Evolutionary conservation across 1,140 invertebrate species (phyloP).

Genomic region (Diabrotica virgifera): DNA sequence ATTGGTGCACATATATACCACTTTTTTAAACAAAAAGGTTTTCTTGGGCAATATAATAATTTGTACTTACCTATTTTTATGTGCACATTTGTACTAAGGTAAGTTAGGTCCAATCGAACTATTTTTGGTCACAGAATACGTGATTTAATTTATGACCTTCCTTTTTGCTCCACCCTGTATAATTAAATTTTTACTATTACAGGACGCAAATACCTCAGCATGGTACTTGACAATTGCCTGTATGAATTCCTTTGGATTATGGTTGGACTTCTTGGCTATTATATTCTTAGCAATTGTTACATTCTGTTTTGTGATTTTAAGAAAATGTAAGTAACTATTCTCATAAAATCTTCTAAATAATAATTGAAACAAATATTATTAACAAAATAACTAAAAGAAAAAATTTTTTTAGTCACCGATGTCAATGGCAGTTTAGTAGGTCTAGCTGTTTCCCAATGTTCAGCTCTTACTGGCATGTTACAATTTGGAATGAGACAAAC

Average conservation of each 20-base stretch:
- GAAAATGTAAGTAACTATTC: constrained; percentile 26
- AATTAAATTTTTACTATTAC: constrained; percentile 10
- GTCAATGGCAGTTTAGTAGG: constrained; percentile 62
- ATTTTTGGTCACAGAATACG: too few species aligned
- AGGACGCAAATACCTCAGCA: constrained; percentile 37
- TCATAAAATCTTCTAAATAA: background rate
- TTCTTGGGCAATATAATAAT: too few species aligned
- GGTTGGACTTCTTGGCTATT: constrained; percentile 73
- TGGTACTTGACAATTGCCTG: constrained; percentile 70
- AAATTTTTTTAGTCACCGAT: background rate
- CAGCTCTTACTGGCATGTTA: constrained; percentile 79
- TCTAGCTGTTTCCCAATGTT: constrained; percentile 74
- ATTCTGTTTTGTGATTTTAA: constrained; percentile 66
- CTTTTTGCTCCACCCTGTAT: too few species aligned
- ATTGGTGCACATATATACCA: too few species aligned
- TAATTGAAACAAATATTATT: background rate
- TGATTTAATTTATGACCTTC: too few species aligned
- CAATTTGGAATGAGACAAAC: constrained; percentile 80
- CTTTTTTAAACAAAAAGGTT: too few species aligned
- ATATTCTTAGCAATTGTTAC: constrained; percentile 64
- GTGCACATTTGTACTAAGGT: too few species aligned
- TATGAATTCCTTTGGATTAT: constrained; percentile 76
- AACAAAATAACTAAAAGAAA: background rate
- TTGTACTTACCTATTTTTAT: too few species aligned
- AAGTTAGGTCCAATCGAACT: too few species aligned